Conservation (phyloP, 2,888 invertebrate genomes). For the Crossocerus cetratus region DNA sequence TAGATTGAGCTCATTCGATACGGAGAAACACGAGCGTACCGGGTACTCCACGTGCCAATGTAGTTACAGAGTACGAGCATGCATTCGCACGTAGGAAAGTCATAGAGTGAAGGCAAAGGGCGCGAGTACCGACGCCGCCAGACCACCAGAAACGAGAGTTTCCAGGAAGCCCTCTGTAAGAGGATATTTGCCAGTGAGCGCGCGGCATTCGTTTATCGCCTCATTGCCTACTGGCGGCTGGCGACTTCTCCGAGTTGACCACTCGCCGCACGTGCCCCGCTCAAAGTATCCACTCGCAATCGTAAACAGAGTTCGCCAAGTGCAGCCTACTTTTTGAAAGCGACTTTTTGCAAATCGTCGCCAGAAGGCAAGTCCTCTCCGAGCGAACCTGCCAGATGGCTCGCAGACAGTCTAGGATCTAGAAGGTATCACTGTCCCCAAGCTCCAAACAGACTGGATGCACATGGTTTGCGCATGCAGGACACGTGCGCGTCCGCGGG, state of each 20-base stretch:
- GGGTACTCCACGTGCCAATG: too few relatives aligned
- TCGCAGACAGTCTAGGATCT: neutral
- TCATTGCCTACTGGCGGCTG: neutral
- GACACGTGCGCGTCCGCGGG: conserved; percentile 23
- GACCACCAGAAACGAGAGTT: conserved; percentile 66
- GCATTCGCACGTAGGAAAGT: conserved; percentile 8
- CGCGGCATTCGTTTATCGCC: conserved; percentile 30
- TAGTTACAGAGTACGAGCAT: conserved; percentile 20
- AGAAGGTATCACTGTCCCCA: neutral
- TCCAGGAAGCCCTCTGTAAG: conserved; percentile 60
- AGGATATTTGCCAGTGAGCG: conserved; percentile 30
- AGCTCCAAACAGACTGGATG: neutral
- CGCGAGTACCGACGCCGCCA: conserved; percentile 51
- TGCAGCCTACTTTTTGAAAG: neutral
- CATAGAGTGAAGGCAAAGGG: neutral
- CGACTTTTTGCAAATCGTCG: neutral
- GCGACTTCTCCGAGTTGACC: neutral
- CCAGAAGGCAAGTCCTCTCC: neutral
- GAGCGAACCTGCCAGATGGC: conserved; percentile 8
- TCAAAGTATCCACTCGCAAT: neutral
- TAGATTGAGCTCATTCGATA: conserved; percentile 56
- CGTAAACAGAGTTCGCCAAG: neutral
- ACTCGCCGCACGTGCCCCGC: neutral
- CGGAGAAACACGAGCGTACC: conserved; percentile 40
- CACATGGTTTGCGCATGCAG: conserved; percentile 24